These are phyloP conservation scores for Alectoris magna DNA, from an alignment of 2,797 vertebrate species.

Conservation along the genomic window DNA sequence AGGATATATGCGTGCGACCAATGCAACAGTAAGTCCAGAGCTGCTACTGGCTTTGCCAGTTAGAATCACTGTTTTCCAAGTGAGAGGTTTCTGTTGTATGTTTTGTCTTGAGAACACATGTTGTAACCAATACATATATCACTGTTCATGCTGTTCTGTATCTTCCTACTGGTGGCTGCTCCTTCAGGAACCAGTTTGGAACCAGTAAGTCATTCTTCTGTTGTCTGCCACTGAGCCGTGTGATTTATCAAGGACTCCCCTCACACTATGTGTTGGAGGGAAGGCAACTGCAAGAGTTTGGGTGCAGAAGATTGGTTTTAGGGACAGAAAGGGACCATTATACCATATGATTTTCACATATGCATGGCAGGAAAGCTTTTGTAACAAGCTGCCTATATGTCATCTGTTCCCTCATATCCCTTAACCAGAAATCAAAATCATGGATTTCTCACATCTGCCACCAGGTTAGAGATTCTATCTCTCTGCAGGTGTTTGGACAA, in stretches of 20 bases:
- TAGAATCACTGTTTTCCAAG: background rate
- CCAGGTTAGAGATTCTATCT: background rate
- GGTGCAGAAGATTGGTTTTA: background rate
- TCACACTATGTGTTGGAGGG: background rate
- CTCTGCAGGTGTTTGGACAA: background rate
- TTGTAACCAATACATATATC: fast-evolving
- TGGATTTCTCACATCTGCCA: background rate
- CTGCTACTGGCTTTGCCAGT: background rate
- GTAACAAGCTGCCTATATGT: background rate
- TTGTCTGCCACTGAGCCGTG: background rate
- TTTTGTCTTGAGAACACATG: background rate
- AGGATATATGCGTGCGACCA: conserved; percentile 98
- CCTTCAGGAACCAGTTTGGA: background rate
- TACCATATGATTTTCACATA: background rate
- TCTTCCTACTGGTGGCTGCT: background rate
- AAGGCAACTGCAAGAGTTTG: background rate
- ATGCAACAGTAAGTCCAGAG: conserved; percentile 92
- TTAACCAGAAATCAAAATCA: background rate
- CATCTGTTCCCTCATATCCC: background rate
- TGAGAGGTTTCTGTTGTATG: background rate
- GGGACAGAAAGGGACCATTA: background rate
- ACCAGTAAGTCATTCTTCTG: fast-evolving
- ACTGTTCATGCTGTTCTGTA: background rate
- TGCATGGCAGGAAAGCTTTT: background rate
- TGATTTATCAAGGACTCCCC: background rate